Conservation (phyloP, 2,888 invertebrate species). For the Daptonema setosum region DNA sequence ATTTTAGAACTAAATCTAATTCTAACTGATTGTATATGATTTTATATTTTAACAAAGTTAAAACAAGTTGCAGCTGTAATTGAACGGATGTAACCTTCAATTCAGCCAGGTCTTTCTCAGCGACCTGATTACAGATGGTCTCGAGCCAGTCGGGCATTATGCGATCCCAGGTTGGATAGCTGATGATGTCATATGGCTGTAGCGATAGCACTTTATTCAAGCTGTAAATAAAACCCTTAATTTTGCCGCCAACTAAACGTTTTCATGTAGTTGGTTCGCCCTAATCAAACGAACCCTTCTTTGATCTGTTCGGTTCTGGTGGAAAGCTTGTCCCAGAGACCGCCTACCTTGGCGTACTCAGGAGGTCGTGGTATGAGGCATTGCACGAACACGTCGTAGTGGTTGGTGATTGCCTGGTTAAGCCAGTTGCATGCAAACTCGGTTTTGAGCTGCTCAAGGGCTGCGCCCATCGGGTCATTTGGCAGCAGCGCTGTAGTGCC, state of each 20-base stretch:
- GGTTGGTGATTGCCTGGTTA: slow-evolving; percentile 52
- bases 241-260: too few species aligned
- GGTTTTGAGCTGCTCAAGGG: slow-evolving; percentile 24
- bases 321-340: slow-evolving; percentile 45
- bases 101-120: slow-evolving; percentile 58
- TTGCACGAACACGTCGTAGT: slow-evolving; percentile 69
- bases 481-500: slow-evolving; percentile 88
- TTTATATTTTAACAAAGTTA: too few species aligned
- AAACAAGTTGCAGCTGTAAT: too few species aligned
- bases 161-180: slow-evolving; percentile 63
- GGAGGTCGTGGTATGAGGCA: slow-evolving; percentile 86
- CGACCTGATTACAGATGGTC: slow-evolving; percentile 48
- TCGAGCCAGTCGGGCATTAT: slow-evolving; percentile 99
- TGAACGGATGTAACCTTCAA: too few species aligned
- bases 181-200: slow-evolving; percentile 89
- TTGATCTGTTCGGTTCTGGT: slow-evolving; percentile 59
- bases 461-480: slow-evolving; percentile 36
- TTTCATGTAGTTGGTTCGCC: too few species aligned
- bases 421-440: slow-evolving; percentile 76
- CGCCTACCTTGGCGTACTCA: slow-evolving; percentile 79
- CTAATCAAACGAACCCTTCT: too few species aligned
- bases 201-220: slow-evolving; percentile 52
- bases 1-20: too few species aligned
- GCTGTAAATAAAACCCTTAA: too few species aligned
- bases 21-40: too few species aligned